Evolutionary conservation across 1,140 invertebrate species (phyloP).

Genomic region (Ceratina australensis): DNA sequence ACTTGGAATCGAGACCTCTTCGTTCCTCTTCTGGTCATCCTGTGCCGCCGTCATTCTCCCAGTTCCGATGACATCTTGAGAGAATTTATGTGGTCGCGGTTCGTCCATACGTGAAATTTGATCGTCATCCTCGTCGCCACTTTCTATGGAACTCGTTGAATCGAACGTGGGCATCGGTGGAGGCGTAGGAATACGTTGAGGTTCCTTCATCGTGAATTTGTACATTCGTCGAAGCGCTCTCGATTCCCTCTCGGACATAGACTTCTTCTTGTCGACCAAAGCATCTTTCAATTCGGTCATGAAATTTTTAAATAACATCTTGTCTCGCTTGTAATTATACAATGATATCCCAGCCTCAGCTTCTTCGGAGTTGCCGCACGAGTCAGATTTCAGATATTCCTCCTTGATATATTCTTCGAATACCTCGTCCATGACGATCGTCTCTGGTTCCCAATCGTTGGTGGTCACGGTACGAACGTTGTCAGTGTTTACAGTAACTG

Average conservation of each 20-base stretch:
- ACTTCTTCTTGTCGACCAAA: conserved; percentile 73
- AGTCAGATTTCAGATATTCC: conserved; percentile 69
- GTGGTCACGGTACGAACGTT: conserved; percentile 47
- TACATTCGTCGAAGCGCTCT: conserved; percentile 72
- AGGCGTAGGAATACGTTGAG: conserved; percentile 33
- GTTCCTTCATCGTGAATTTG: conserved; percentile 32
- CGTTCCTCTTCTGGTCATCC: neutral
- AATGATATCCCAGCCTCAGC: conserved; percentile 57
- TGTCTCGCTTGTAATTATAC: conserved; percentile 67
- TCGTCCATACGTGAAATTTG: neutral
- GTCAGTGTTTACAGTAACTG: conserved; percentile 32
- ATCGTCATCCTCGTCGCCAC: neutral
- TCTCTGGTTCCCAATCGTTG: conserved; percentile 70
- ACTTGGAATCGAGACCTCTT: neutral
- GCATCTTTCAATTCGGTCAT: conserved; percentile 76
- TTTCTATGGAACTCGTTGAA: neutral
- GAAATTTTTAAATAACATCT: conserved; percentile 71
- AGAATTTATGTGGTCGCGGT: neutral
- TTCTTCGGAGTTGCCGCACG: no score
- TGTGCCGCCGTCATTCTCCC: neutral
- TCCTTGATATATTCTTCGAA: conserved; percentile 78
- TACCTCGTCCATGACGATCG: conserved; percentile 77
- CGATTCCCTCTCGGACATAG: conserved; percentile 74
- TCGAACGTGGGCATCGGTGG: conserved; percentile 44
- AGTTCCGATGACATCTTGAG: neutral